phyloP scores from a whole-genome alignment of 1,140 invertebrate genomes.

The Cheumatopsyche charites region DNA sequence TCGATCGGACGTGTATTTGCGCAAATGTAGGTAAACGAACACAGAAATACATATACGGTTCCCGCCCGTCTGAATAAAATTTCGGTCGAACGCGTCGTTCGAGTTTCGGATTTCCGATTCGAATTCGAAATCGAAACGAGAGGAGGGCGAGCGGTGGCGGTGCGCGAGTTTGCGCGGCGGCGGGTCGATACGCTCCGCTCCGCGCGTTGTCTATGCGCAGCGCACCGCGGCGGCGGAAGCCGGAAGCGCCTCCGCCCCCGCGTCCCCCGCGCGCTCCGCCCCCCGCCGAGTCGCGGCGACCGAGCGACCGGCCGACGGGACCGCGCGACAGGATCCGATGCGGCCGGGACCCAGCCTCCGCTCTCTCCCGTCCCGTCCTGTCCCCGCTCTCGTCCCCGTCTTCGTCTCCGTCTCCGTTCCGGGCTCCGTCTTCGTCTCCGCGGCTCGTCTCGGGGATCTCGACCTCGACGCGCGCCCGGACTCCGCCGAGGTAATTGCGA shows the following conservation, averaged over 20 bases:
- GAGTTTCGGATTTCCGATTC: too few species aligned
- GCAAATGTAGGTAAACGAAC: too few species aligned
- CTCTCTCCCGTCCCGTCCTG: neutral
- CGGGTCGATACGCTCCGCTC: constrained; percentile 20
- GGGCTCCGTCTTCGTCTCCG: neutral
- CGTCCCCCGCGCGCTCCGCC: neutral
- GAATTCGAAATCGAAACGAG: too few species aligned
- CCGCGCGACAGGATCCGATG: too few species aligned
- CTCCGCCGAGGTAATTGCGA: too few species aligned
- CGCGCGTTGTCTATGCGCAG: constrained; percentile 24
- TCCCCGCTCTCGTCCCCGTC: neutral
- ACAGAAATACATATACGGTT: too few species aligned
- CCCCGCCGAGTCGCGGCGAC: neutral
- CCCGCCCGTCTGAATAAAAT: too few species aligned
- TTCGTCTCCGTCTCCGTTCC: neutral
- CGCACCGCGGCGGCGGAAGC: constrained; percentile 37
- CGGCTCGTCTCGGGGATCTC: too few species aligned
- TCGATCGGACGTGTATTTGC: too few species aligned
- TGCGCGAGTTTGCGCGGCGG: neutral
- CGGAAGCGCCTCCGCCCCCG: constrained; percentile 31
- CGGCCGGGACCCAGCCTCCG: neutral
- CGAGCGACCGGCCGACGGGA: too few species aligned
- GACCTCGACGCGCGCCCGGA: too few species aligned
- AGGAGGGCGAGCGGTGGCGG: neutral
- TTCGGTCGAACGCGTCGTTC: too few species aligned